Evolutionary conservation across 2,888 invertebrate species (phyloP), one percentile per base, ranked within the genome.

Genomic region (Ommatoiulus sabulosus): DNA sequence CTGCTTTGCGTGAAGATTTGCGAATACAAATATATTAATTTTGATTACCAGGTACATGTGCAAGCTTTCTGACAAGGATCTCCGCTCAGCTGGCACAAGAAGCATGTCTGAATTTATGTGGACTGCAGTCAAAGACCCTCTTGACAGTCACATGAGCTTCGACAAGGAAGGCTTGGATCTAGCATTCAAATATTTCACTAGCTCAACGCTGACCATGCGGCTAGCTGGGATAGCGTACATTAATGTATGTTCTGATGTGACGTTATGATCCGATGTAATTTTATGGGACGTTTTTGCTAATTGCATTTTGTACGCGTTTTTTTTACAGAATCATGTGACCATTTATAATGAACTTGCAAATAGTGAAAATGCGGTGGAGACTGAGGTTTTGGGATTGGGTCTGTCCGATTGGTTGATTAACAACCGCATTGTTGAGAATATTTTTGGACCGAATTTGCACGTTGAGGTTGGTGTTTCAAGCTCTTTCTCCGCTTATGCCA

Each of bases 101-200:
- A 97, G 97, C 91, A 97, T 98, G 97, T 98, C 97, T 91, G 97
- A 98, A 94, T 97, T 97, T 92, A 97, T 98, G 95, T 98, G 98
- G 98, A 97, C 97, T 90, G 97, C 97, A 12, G 96, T 98, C 84
- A 97, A 98, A 92, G 98, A 98, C 93, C 97, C 98, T 0, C 93
- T 97, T 87, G 97, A 97, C 92, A 95, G 96, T 0, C 96, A 97
- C 0, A 93, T 96, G 52, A 95, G 96, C n/a, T 97, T 97, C 92
- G 98, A 98, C 91, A 94, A 95, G 0, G 98, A 98, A 92, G 98
- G 98, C 0, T 93, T 98, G 72, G 96, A 97, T 89, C 93, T 98
- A 90, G 98, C 98, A n/a, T 98, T 97, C 92, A 98, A 98, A 92
- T 98, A 98, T 93, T 98, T 98, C 92, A 97, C 97, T 90, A 98